Base-by-base conservation (phyloP, 2,888 invertebrate genomes). In the Patella ulyssiponensis region DNA sequence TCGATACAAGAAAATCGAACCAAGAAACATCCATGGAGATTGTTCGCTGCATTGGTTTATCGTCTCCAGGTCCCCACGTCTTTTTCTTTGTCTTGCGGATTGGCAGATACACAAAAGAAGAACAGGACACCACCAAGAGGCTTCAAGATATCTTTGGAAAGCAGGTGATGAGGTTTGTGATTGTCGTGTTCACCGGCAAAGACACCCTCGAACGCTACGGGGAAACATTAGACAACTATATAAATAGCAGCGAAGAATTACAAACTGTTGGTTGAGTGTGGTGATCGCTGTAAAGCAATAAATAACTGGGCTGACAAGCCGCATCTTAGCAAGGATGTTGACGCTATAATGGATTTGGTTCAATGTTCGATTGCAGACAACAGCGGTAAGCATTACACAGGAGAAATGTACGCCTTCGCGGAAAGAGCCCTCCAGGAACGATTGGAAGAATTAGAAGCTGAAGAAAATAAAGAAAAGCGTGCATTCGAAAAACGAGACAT, bases 61-160 rank as follows among this genome's bases (percentile, higher is more conserved):
- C 78, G 17, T 74, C 81, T 3, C 81, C 81, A 3, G 82, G 82
- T 4, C 74, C 79, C 3, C 82, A 82, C 51, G 80, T 80, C 52
- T 74, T 82, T 27, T 7, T 81, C 20, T 74, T 81, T n/a, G 78
- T 82, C 9, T 69, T 80, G 7, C 52, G 71, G n/a, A 54, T 79
- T 7, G 81, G 76, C 4, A 23, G 82, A 20, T 81, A 78, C 69
- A 82, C 82, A 3, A 58, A 74, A 12, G 82, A 82, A 64, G 81
- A 82, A 53, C 71, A 79, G 33, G 75, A 77, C 2, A 81, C 82
- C 17, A 76, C 81, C 4, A n/a, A 75, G 15, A 58, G 73, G 20
- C 78, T 79, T 54, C 70, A 73, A 52, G 53, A 81, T 0, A 58
- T 76, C 56, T 81, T 80, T 52, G 81, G 80, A 11, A 7, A 77